Conservation (phyloP, 2,888 invertebrate species). For the Homarus gammarus region DNA sequence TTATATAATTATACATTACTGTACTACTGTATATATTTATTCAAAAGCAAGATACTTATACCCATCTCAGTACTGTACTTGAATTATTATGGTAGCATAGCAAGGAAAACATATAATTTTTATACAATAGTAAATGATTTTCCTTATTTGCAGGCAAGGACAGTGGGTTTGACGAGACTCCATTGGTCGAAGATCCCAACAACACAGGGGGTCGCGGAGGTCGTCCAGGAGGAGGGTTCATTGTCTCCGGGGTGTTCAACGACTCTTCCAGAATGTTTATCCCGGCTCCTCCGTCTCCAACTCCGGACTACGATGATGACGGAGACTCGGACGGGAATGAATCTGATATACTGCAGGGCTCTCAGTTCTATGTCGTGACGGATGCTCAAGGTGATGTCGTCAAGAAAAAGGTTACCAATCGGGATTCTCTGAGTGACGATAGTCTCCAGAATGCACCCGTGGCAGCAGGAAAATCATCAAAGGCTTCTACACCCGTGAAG, state of each 20-base stretch:
- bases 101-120: too few relatives aligned
- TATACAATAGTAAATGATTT: neutral
- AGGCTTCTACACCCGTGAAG: slow-evolving; percentile 26
- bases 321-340: slow-evolving; percentile 70
- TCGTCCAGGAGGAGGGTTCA: slow-evolving; percentile 67
- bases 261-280: slow-evolving; percentile 76
- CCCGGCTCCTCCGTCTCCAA: slow-evolving; percentile 76
- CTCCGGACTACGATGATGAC: slow-evolving; percentile 76
- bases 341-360: slow-evolving; percentile 71
- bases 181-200: slow-evolving; percentile 50
- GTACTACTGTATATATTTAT: too few relatives aligned
- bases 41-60: too few relatives aligned
- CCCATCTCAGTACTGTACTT: too few relatives aligned
- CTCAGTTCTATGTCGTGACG: slow-evolving; percentile 64
- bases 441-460: slow-evolving; percentile 52
- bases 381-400: slow-evolving; percentile 2
- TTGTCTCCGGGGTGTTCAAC: slow-evolving; percentile 75
- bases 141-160: slow-evolving; percentile 68
- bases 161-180: slow-evolving; percentile 75
- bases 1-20: too few relatives aligned
- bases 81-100: too few relatives aligned
- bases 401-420: slow-evolving; percentile 25
- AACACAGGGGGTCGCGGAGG: slow-evolving; percentile 32
- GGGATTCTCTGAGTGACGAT: slow-evolving; percentile 64
- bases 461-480: slow-evolving; percentile 11